Percentiles rank a stretch among this genome's conserved stretches.
Evolutionary conservation across 2,113 vertebrate genomes (phyloP).

Genomic region (Trichomycterus rosablanca): DNA sequence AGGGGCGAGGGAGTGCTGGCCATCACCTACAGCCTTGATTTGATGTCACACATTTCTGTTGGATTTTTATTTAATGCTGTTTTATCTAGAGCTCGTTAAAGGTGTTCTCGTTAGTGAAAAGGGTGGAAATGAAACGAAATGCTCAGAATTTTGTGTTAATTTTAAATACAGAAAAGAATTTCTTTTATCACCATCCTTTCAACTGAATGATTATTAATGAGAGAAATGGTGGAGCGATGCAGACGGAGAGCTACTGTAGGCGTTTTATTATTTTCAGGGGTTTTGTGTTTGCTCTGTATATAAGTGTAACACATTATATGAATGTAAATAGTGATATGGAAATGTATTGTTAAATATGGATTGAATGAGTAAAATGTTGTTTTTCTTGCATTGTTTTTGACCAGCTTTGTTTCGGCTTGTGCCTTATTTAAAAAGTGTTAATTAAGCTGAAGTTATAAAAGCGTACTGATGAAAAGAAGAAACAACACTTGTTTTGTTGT

Average conservation of each 20-base stretch:
- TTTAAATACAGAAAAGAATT: neutral
- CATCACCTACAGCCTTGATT: conserved; percentile 51
- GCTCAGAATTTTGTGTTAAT: no score
- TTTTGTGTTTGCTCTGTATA: conserved; percentile 24
- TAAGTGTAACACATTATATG: conserved; percentile 39
- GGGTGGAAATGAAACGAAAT: no score
- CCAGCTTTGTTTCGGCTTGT: conserved; percentile 71
- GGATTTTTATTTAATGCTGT: conserved; percentile 10
- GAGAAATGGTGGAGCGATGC: neutral
- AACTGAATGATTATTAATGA: neutral
- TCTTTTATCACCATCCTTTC: neutral
- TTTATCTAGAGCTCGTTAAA: no score
- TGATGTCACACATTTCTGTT: conserved; percentile 14
- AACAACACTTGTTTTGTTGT: no score
- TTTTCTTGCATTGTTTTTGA: conserved; percentile 5
- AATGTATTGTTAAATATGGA: conserved; percentile 40
- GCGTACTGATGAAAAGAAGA: neutral
- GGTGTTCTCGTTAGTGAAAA: no score
- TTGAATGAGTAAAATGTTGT: conserved; percentile 26
- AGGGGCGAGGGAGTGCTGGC: conserved; percentile 28
- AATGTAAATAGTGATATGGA: conserved; percentile 42
- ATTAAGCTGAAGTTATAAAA: conserved; percentile 14
- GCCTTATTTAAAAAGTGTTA: conserved; percentile 79
- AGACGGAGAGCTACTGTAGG: conserved; percentile 14
- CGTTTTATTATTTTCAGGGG: conserved; percentile 5